Evolutionary conservation across 92 coral and sea anemone genomes (phyloP).

Genomic region (Scolanthus callimorphus): DNA sequence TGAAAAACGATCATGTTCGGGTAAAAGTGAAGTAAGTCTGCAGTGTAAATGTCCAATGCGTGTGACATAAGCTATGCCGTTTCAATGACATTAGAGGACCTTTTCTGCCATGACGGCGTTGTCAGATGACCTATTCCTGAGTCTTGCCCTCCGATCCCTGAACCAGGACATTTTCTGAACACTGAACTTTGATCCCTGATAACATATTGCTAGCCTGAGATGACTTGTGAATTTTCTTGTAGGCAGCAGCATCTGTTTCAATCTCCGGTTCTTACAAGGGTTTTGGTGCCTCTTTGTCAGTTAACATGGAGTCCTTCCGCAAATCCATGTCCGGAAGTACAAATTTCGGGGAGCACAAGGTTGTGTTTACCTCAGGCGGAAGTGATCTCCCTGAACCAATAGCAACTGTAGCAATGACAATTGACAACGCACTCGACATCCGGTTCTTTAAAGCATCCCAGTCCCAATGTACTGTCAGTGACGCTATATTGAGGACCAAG

Average conservation of each 20-base stretch:
- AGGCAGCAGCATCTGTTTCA: neutral
- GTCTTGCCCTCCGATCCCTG: too few relatives aligned
- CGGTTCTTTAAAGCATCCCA: neutral
- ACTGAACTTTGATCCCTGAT: too few relatives aligned
- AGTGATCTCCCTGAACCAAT: slow-evolving; percentile 1
- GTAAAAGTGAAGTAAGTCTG: too few relatives aligned
- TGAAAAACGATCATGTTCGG: too few relatives aligned
- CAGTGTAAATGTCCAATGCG: too few relatives aligned
- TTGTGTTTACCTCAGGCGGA: neutral
- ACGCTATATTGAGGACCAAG: neutral
- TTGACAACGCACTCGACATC: neutral
- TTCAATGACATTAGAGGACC: too few relatives aligned
- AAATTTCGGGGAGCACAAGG: slow-evolving; percentile 3
- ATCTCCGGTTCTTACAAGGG: slow-evolving; percentile 1
- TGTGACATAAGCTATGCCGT: too few relatives aligned
- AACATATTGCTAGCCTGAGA: too few relatives aligned
- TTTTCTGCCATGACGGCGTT: too few relatives aligned
- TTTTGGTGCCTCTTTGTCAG: neutral
- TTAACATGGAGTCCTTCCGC: neutral
- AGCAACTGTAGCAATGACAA: neutral
- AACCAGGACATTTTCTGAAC: too few relatives aligned
- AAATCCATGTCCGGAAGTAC: slow-evolving; percentile 1
- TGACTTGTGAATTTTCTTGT: too few relatives aligned
- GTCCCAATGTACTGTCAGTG: neutral
- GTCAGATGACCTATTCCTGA: too few relatives aligned